Percentiles rank a stretch among this genome's conserved stretches.
These are phyloP conservation scores for Diarsia dahlii DNA, from an alignment of 2,888 invertebrate genomes.

Conservation along the genomic window DNA sequence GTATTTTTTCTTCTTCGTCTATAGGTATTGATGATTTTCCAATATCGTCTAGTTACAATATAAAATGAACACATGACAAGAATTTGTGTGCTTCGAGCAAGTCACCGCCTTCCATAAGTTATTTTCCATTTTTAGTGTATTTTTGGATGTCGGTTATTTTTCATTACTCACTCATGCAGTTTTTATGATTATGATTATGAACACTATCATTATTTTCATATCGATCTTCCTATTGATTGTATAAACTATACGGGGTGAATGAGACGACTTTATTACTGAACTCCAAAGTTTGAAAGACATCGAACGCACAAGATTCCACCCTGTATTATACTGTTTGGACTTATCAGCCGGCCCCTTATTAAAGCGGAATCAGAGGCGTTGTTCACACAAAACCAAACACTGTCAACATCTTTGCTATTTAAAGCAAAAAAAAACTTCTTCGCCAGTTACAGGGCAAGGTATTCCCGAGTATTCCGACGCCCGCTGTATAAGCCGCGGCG, in stretches of 20 bases:
- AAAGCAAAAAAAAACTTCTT: not conserved
- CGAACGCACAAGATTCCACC: not conserved
- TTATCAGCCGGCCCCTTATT: not conserved
- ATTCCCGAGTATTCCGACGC: constrained; percentile 60
- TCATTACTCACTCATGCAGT: not conserved
- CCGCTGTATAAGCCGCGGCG: constrained; percentile 78
- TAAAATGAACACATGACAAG: too few relatives aligned
- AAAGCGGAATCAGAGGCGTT: not conserved
- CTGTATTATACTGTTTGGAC: not conserved
- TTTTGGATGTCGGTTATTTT: not conserved
- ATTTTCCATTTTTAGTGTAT: too few relatives aligned
- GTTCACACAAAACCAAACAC: constrained; percentile 4
- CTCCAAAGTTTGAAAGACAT: not conserved
- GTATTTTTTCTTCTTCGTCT: too few relatives aligned
- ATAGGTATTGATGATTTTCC: too few relatives aligned
- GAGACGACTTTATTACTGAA: too few relatives aligned
- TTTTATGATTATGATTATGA: too few relatives aligned
- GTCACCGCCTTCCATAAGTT: too few relatives aligned
- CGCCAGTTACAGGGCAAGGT: constrained; percentile 33
- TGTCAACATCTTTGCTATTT: not conserved
- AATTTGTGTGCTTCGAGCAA: too few relatives aligned
- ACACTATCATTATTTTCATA: not conserved
- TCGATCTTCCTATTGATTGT: not conserved
- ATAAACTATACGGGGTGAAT: not conserved
- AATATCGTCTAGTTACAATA: too few relatives aligned